These are phyloP conservation scores for Moxostoma hubbsi DNA, from an alignment of 2,797 vertebrate genomes.

Conservation along the genomic window DNA sequence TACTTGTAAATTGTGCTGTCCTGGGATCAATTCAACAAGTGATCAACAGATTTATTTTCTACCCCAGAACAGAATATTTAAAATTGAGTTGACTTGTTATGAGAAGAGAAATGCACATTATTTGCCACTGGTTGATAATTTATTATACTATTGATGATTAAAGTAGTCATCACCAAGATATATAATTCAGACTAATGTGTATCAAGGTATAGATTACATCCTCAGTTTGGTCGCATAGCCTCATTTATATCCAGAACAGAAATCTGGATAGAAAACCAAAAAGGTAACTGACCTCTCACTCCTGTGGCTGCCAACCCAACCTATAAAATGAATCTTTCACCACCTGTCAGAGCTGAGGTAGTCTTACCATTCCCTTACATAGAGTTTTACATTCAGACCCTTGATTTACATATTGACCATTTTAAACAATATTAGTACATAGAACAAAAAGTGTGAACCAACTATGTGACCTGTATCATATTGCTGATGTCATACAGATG, in stretches of 20 bases:
- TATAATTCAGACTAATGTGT: not conserved
- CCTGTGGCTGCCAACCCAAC: constrained; percentile 21
- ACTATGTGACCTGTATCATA: not conserved
- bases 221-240: not conserved
- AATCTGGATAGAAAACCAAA: not conserved
- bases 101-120: not conserved
- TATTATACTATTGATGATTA: not conserved
- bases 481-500: not conserved
- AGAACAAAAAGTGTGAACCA: not conserved
- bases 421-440: not conserved
- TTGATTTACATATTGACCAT: constrained; percentile 2
- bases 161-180: not conserved
- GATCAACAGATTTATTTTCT: not conserved
- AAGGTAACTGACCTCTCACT: constrained; percentile 24
- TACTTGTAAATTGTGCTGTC: not conserved
- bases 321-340: constrained; percentile 35
- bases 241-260: not conserved
- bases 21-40: not conserved
- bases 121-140: not conserved
- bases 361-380: constrained; percentile 7
- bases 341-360: constrained; percentile 1
- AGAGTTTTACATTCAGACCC: not conserved
- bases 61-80: not conserved
- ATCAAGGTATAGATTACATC: not conserved
- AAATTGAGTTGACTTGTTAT: not conserved